Evolutionary conservation across 2,797 vertebrate genomes (phyloP), one percentile per base, ranked within the genome.

Genomic region (Fringilla coelebs): DNA sequence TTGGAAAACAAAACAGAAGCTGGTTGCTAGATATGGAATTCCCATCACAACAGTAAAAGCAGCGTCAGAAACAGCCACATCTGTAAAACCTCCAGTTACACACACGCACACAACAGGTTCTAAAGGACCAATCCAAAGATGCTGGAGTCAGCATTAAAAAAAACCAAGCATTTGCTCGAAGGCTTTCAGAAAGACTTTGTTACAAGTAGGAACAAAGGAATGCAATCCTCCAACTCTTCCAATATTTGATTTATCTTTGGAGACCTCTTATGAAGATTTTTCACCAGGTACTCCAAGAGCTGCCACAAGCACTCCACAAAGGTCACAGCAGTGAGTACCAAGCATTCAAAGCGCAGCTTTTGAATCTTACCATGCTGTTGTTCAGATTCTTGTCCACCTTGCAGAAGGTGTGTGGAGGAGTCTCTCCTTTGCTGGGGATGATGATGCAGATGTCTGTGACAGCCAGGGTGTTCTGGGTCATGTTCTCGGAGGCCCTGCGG

Each of bases 361-460:
- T 36, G 7, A 74, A 28, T n/a, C 99, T 98, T 98, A 99, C 99
- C 99, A 99, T 99, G 93, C 99, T 99, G 84, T 99, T 99, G 97
- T 99, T 99, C 88, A 99, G 98, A 96, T 99, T 99, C 98, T 99
- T 99, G 98, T 99, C 99, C 85, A 99, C 99, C 96, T 98, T 99
- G 98, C 99, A 99, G 98, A 99, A 99, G 7, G 99, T 99, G 88
- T 99, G 99, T 29, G 99, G 99, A 29, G 99, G 98, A 9, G 97
- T 98, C 96, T 99, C 99, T 94, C 99, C 99, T 92, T 99, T 99
- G 86, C 98, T 99, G 2, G 99, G 99, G 77, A 99, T 96, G 94
- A 99, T 99, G 94, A 99, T 98, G 97, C 99, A 99, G 85, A 99
- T 98, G 96, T 99, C 99, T 2, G 99, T 99, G 94, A 99, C 99